Conservation (phyloP, 2,888 invertebrate species). For the Pterostichus madidus region DNA sequence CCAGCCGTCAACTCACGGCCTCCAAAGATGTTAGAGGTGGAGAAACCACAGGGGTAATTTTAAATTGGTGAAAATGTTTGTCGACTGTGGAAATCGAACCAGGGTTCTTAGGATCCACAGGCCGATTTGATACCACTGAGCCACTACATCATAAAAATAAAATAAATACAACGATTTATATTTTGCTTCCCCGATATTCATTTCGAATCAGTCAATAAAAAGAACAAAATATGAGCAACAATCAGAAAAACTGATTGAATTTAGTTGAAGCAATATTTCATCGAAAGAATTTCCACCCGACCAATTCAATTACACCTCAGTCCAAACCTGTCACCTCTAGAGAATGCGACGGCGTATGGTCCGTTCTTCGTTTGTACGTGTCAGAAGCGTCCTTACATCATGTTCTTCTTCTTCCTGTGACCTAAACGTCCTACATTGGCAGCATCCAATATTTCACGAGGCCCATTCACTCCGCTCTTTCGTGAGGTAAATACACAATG, state of each 20-base stretch:
- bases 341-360: constrained; percentile 34
- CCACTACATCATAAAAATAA: neutral
- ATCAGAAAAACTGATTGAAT: constrained; percentile 48
- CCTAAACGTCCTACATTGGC: constrained; percentile 38
- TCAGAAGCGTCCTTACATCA: constrained; percentile 30
- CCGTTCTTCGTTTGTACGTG: constrained; percentile 26
- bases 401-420: constrained; percentile 22
- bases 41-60: too few relatives aligned
- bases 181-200: constrained; percentile 9
- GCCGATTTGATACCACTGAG: too few relatives aligned
- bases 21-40: too few relatives aligned
- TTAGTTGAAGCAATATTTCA: constrained; percentile 30
- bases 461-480: constrained; percentile 38
- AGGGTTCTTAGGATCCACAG: too few relatives aligned
- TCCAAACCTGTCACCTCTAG: constrained; percentile 26
- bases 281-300: constrained; percentile 21
- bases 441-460: constrained; percentile 53
- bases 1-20: too few relatives aligned
- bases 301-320: constrained; percentile 34
- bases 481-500: constrained; percentile 59
- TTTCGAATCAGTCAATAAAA: constrained; percentile 22
- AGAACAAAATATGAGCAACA: constrained; percentile 32
- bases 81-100: too few relatives aligned
- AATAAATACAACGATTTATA: constrained; percentile 1
- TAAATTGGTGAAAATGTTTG: too few relatives aligned